Evolutionary conservation across 2,113 vertebrate genomes (phyloP).

Genomic region (Gila orcuttii): DNA sequence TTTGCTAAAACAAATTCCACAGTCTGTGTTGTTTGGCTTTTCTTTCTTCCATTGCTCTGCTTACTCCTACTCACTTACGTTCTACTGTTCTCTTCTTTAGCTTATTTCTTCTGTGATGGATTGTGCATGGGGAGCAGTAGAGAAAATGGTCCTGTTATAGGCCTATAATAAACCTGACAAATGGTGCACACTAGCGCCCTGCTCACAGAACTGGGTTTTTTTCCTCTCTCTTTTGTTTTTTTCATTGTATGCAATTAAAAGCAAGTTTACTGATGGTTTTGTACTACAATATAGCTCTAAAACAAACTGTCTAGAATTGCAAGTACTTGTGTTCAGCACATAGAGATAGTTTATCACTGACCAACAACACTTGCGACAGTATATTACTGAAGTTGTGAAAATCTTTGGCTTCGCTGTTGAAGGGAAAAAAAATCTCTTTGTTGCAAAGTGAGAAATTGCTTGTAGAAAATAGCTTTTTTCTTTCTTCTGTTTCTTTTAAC

Average conservation of each 20-base stretch:
- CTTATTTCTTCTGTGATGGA: constrained; percentile 39
- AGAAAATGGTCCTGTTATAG: constrained; percentile 38
- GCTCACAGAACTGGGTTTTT: constrained; percentile 9
- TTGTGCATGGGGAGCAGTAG: constrained; percentile 17
- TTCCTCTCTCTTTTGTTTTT: not conserved
- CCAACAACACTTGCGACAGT: constrained; percentile 35
- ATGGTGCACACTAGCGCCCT: not conserved
- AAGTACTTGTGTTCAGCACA: constrained; percentile 38
- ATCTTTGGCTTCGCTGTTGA: constrained; percentile 9
- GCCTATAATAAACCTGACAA: constrained; percentile 40
- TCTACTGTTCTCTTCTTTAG: constrained; percentile 19
- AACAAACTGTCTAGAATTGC: constrained; percentile 44
- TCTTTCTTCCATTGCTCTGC: constrained; percentile 32
- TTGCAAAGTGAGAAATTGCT: constrained; percentile 13
- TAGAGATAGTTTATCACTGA: constrained; percentile 36
- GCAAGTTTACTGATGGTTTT: constrained; percentile 43
- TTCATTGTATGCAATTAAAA: constrained; percentile 20
- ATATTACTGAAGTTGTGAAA: constrained; percentile 34
- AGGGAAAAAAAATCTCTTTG: not conserved
- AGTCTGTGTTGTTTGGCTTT: not conserved
- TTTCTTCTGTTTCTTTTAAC: not conserved
- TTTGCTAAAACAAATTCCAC: constrained; percentile 9
- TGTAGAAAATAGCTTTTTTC: constrained; percentile 16
- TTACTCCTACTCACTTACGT: constrained; percentile 2
- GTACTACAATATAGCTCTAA: constrained; percentile 36